A percentile compares a stretch with the other conserved stretches of the same genome.
phyloP scores from a whole-genome alignment of 2,888 invertebrate genomes.

The Ametastegia equiseti region DNA sequence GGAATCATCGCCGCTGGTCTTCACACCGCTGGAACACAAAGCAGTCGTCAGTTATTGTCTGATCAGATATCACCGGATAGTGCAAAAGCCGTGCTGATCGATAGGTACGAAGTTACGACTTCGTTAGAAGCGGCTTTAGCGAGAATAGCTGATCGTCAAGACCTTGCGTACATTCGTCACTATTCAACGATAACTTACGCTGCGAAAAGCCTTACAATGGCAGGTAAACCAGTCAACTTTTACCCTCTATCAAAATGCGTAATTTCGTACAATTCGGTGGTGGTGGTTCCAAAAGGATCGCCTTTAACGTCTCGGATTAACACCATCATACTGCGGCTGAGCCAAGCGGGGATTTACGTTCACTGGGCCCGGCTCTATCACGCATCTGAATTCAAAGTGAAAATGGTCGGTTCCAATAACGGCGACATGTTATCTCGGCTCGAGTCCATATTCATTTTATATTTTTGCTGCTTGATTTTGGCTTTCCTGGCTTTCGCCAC shows the following conservation, averaged over 20 bases:
- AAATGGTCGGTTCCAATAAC: background rate
- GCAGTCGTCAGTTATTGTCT: background rate
- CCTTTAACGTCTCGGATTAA: background rate
- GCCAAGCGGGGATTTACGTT: background rate
- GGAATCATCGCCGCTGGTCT: conserved; percentile 16
- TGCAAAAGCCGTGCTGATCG: background rate
- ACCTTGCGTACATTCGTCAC: conserved; percentile 13
- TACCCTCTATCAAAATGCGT: background rate
- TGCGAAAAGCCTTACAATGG: background rate
- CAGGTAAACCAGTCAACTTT: background rate
- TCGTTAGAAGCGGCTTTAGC: background rate
- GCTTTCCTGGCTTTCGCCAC: background rate
- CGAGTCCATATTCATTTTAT: background rate
- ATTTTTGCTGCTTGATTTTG: background rate
- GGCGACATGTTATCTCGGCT: background rate
- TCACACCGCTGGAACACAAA: background rate
- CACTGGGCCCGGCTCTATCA: background rate
- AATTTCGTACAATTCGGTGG: conserved; percentile 1
- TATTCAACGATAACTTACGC: background rate
- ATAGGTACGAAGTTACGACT: background rate
- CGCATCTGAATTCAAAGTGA: background rate
- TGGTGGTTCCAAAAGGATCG: conserved; percentile 2
- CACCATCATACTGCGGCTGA: background rate
- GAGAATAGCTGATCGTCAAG: background rate
- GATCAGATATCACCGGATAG: background rate